A percentile compares a stretch with the other conserved stretches of the same genome.
These are phyloP conservation scores for Yponomeuta sedellus DNA, from an alignment of 2,888 invertebrate genomes.

Conservation along the genomic window DNA sequence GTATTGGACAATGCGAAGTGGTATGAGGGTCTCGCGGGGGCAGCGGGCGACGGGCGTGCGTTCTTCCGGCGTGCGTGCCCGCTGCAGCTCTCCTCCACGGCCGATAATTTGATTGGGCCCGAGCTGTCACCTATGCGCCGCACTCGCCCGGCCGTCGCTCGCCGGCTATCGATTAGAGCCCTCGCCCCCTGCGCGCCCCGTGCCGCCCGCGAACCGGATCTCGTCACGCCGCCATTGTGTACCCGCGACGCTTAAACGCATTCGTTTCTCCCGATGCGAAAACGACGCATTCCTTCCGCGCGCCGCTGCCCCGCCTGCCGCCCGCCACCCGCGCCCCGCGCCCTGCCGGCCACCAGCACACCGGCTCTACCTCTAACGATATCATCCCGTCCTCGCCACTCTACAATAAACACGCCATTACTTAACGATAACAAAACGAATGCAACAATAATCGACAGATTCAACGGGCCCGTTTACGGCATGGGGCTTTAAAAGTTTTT, in stretches of 20 bases:
- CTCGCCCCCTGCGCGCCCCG: constrained; percentile 43
- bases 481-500: constrained; percentile 13
- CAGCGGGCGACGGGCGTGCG: constrained; percentile 35
- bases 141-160: constrained; percentile 74
- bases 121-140: constrained; percentile 76
- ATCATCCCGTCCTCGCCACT: constrained; percentile 1
- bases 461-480: constrained; percentile 13
- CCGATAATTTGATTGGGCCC: constrained; percentile 74
- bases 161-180: constrained; percentile 75
- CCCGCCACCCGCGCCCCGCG: constrained; percentile 33
- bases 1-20: constrained; percentile 9
- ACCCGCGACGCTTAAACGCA: constrained; percentile 77
- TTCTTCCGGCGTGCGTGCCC: constrained; percentile 53
- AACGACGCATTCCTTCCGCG: constrained; percentile 77
- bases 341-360: constrained; percentile 26
- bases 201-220: constrained; percentile 74
- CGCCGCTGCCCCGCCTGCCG: constrained; percentile 54
- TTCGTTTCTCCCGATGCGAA: constrained; percentile 77
- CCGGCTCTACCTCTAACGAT: constrained; percentile 29
- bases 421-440: constrained; percentile 20
- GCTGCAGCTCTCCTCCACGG: constrained; percentile 66
- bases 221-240: constrained; percentile 77
- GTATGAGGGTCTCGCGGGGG: constrained; percentile 19
- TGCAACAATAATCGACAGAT: constrained; percentile 20
- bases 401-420: constrained; percentile 20